Conservation (phyloP, 2,113 vertebrate species). For the Mormoops blainvillei region DNA sequence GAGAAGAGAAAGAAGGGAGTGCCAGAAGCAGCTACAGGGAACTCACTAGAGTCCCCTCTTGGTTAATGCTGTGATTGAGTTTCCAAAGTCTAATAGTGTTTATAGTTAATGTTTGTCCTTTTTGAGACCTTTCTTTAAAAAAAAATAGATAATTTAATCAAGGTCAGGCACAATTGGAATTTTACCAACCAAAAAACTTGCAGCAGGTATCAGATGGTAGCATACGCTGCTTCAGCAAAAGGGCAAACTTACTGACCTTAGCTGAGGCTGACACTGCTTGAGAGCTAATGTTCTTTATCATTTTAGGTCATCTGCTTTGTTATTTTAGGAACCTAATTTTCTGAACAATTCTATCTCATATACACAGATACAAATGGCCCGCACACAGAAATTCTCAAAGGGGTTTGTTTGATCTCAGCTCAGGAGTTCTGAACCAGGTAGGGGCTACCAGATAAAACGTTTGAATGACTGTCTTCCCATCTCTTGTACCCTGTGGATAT, state of each 20-base stretch:
- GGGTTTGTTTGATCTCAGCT: background rate
- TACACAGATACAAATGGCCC: background rate
- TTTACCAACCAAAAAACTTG: background rate
- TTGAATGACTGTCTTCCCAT: background rate
- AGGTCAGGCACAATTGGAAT: background rate
- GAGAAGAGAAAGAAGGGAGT: background rate
- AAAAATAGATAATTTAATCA: background rate
- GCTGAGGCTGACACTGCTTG: background rate
- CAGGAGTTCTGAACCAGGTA: background rate
- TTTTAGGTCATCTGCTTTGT: background rate
- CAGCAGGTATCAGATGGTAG: background rate
- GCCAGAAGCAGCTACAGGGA: background rate
- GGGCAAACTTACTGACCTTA: background rate
- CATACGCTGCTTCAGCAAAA: background rate
- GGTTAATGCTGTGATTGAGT: background rate
- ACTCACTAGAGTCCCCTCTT: background rate
- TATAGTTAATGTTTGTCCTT: background rate
- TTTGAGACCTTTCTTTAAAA: background rate
- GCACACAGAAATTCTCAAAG: background rate
- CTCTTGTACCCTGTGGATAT: background rate
- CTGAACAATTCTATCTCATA: background rate
- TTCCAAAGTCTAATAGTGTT: background rate
- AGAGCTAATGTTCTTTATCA: background rate
- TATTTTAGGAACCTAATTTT: slow-evolving; percentile 35
- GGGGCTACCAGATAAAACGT: background rate